Conservation (phyloP, 2,113 vertebrate species). For the Smithornis capensis region DNA sequence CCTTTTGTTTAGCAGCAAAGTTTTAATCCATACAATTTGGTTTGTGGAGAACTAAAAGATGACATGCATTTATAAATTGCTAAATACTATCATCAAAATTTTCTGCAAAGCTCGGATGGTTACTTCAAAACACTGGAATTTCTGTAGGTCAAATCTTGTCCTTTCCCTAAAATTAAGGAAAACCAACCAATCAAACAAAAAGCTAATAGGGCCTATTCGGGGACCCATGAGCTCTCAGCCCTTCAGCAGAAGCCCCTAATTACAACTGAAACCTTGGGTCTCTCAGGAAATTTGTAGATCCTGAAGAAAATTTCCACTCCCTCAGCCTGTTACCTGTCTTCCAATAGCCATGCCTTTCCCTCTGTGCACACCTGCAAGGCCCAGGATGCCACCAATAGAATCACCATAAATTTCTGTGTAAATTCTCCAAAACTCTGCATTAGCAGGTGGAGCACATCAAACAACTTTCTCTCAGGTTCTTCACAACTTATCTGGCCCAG, state of each 20-base stretch:
- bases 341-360: background rate
- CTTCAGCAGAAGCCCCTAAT: background rate
- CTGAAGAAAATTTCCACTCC: background rate
- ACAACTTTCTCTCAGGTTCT: background rate
- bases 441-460: background rate
- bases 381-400: background rate
- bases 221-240: background rate
- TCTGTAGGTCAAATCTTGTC: background rate
- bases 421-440: background rate
- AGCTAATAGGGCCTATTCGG: background rate
- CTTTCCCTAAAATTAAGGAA: background rate
- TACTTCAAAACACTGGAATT: background rate
- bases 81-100: background rate
- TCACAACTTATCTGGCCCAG: background rate
- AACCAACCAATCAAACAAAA: background rate
- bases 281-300: background rate
- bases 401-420: background rate
- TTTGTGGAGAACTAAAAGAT: background rate
- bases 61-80: background rate
- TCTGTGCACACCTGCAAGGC: background rate
- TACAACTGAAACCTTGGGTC: background rate
- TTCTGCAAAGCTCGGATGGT: background rate
- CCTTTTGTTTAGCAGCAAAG: background rate
- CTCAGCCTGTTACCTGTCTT: background rate
- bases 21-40: background rate